Percentiles rank a stretch among this genome's conserved stretches.
phyloP scores from a whole-genome alignment of 35 echinoderm and acorn worm genomes.

The Strongylocentrotus purpuratus region DNA sequence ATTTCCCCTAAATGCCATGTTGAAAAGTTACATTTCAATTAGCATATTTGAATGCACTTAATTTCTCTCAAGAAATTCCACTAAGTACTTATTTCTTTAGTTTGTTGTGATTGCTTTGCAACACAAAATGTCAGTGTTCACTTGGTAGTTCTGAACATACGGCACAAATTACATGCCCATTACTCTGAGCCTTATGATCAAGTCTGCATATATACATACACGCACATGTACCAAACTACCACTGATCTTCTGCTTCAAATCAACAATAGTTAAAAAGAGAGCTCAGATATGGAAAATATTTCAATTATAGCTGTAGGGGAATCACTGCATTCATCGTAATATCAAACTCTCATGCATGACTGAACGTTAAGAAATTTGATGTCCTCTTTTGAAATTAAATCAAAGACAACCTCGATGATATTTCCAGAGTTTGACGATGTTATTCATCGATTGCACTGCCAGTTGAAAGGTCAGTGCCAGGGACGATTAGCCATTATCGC shows the following conservation, averaged over 20 bases:
- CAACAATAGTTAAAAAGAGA: background rate
- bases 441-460: background rate
- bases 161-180: background rate
- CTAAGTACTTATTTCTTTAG: no score
- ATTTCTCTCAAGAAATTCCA: no score
- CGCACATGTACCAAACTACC: background rate
- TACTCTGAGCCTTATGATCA: background rate
- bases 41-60: no score
- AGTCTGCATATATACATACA: background rate
- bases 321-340: background rate
- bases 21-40: no score
- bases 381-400: background rate
- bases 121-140: no score
- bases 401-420: background rate
- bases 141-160: no score
- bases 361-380: background rate
- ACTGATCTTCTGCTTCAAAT: background rate
- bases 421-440: background rate
- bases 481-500: background rate
- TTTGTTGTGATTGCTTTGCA: no score
- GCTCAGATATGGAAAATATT: background rate
- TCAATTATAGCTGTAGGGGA: background rate
- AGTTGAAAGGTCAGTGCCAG: background rate
- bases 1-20: no score
- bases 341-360: background rate